These are phyloP conservation scores for Oscheius myriophilus DNA, from an alignment of 2,888 invertebrate species.

Conservation along the genomic window DNA sequence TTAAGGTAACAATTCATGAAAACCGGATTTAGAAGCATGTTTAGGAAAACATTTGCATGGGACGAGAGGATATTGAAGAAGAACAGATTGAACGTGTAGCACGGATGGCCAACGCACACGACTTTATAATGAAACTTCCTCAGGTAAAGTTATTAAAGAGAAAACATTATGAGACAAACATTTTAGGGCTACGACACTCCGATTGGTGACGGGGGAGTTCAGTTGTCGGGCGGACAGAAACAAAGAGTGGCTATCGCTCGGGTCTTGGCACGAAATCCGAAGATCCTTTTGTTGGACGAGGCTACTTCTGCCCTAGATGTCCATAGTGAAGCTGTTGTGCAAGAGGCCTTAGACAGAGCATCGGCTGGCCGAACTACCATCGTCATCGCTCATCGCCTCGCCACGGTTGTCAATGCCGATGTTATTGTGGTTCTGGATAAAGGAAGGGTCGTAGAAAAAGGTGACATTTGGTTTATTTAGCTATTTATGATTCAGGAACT, in stretches of 20 bases:
- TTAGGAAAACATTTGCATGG: slow-evolving; percentile 45
- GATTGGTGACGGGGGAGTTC: slow-evolving; percentile 76
- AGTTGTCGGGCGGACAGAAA: slow-evolving; percentile 52
- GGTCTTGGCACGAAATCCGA: slow-evolving; percentile 46
- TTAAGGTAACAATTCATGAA: background rate
- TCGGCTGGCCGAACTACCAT: slow-evolving; percentile 52
- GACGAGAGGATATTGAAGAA: slow-evolving; percentile 38
- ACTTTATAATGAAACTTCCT: slow-evolving; percentile 49
- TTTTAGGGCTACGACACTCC: slow-evolving; percentile 52
- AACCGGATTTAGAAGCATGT: background rate
- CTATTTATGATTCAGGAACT: slow-evolving; percentile 33
- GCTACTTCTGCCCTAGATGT: slow-evolving; percentile 38
- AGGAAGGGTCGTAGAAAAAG: slow-evolving; percentile 53
- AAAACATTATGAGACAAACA: no score
- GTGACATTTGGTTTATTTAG: background rate
- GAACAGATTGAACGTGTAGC: slow-evolving; percentile 41
- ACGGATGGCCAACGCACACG: slow-evolving; percentile 55
- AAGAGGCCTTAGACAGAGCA: slow-evolving; percentile 58
- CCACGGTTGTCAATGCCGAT: slow-evolving; percentile 49
- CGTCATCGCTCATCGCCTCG: slow-evolving; percentile 45
- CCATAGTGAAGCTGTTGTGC: slow-evolving; percentile 50
- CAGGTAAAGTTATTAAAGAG: slow-evolving; percentile 24
- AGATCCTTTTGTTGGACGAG: slow-evolving; percentile 29
- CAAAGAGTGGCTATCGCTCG: slow-evolving; percentile 53
- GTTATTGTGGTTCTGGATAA: slow-evolving; percentile 49